Conservation (phyloP, 2,797 vertebrate species). For the Microctenopoma steveboyesi region DNA sequence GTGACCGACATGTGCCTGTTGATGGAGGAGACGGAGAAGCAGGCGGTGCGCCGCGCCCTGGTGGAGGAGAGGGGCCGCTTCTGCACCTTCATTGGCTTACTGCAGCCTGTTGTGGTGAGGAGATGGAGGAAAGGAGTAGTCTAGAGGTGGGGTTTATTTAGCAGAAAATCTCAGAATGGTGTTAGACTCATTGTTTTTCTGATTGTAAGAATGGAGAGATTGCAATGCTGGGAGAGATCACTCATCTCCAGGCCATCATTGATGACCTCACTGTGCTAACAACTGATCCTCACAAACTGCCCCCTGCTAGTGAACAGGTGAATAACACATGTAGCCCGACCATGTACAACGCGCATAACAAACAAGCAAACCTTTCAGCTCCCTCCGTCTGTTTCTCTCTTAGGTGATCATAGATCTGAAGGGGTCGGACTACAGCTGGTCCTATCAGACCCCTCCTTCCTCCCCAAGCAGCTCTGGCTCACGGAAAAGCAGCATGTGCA, state of each 20-base stretch:
- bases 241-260: slow-evolving; percentile 97
- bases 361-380: background rate
- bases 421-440: slow-evolving; percentile 97
- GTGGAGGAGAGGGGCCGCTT: slow-evolving; percentile 94
- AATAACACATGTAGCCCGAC: background rate
- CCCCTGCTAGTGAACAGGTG: slow-evolving; percentile 96
- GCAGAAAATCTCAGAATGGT: too few relatives aligned
- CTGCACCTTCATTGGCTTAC: slow-evolving; percentile 94
- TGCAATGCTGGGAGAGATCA: slow-evolving; percentile 98
- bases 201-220: slow-evolving; percentile 91
- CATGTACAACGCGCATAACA: background rate
- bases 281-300: slow-evolving; percentile 95
- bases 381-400: slow-evolving; percentile 36
- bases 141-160: too few relatives aligned
- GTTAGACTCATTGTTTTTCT: background rate
- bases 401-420: slow-evolving; percentile 98
- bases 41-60: slow-evolving; percentile 93
- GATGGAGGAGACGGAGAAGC: slow-evolving; percentile 98
- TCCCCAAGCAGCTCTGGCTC: slow-evolving; percentile 95
- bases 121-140: background rate
- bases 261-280: slow-evolving; percentile 95
- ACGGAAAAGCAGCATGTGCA: slow-evolving; percentile 98
- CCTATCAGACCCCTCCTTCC: slow-evolving; percentile 95
- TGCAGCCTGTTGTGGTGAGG: slow-evolving; percentile 95
- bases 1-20: slow-evolving; percentile 97